Evolutionary conservation across 2,113 vertebrate genomes (phyloP), one percentile per base, ranked within the genome.

Genomic region (Bothrops jararaca): DNA sequence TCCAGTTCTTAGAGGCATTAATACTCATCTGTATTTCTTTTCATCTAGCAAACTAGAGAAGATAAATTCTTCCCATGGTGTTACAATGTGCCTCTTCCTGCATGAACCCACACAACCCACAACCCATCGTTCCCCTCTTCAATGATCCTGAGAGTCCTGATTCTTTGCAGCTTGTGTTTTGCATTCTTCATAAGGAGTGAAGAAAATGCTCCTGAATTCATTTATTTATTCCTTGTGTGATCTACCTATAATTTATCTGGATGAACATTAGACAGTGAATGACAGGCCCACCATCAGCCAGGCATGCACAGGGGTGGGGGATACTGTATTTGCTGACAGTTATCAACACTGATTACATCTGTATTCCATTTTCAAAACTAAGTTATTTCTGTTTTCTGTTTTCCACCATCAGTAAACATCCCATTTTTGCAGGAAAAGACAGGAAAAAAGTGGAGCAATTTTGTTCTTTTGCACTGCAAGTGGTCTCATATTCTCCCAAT

Each of bases 251-350:
- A 39, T 80, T 80, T 80, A 80, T 2, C 1, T 80, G n/a, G 15
- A 80, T 80, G 34, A 80, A 20, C 34, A 39, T 34, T 20, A 80
- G 69, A 6, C 69, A 80, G 39, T 80, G n/a, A 80, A 80, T 80
- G 69, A 80, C 15, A 80, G 39, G 1, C 15, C 15, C 69, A 80
- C 34, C n/a, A 39, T 80, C 69, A 8, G 69, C 34, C 5, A 0
- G 0, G 15, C 11, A 3, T 3, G 1, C 1, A 10, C 1, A 0
- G 1, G 10, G 26, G 9, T 2, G 2, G 5, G 18, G 10, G 5
- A 39, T 39, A 20, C 34, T 39, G 18, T 39, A 39, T 2, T 20
- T 39, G 5, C 13, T 80, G 15, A 39, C 34, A 20, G 5, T 39
- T 80, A 80, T 39, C 69, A 80, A 39, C n/a, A 80, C 2, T 80